These are phyloP conservation scores for Drosophila pseudotalamancana DNA, from an alignment of 2,888 invertebrate genomes.

Conservation along the genomic window DNA sequence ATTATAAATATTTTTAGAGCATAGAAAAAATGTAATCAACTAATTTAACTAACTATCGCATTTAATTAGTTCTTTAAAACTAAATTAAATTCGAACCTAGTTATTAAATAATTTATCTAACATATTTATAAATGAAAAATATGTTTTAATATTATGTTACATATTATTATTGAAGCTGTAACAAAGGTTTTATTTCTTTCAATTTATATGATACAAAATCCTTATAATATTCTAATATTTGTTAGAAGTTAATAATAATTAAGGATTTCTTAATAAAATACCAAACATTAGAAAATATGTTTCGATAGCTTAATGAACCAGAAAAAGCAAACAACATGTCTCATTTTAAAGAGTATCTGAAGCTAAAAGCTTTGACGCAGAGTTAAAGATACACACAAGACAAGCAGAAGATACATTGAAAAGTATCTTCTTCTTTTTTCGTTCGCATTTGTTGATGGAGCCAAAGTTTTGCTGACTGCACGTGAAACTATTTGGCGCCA, in stretches of 20 bases:
- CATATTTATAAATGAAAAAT: too few relatives aligned
- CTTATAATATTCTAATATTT: neutral
- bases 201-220: too few relatives aligned
- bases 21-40: too few relatives aligned
- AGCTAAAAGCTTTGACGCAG: slow-evolving; percentile 25
- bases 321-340: neutral
- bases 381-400: slow-evolving; percentile 31
- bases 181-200: too few relatives aligned
- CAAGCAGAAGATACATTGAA: slow-evolving; percentile 43
- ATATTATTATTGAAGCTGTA: too few relatives aligned
- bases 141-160: too few relatives aligned
- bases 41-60: too few relatives aligned
- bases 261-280: neutral
- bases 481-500: slow-evolving; percentile 63
- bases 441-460: slow-evolving; percentile 47
- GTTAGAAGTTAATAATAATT: neutral
- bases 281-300: neutral
- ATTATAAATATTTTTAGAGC: too few relatives aligned
- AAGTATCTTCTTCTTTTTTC: slow-evolving; percentile 33
- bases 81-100: too few relatives aligned
- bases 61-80: too few relatives aligned
- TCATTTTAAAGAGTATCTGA: slow-evolving; percentile 3
- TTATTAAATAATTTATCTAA: too few relatives aligned
- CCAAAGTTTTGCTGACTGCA: slow-evolving; percentile 53
- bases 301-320: neutral